Conservation (phyloP, 2,888 invertebrate genomes). For the Chesias legatella region DNA sequence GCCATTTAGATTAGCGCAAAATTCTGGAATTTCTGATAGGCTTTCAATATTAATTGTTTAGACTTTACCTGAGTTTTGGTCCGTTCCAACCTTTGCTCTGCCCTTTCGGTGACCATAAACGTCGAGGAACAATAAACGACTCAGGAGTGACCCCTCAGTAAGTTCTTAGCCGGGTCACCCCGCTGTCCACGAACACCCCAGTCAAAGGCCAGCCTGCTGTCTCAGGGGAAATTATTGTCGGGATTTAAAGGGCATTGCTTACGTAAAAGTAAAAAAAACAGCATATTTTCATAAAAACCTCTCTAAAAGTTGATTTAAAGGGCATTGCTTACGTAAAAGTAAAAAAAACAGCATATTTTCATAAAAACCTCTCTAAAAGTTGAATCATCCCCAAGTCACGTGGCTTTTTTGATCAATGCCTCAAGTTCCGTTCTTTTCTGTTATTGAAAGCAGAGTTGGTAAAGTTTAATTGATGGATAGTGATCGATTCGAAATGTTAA, state of each 20-base stretch:
- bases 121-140: constrained; percentile 73
- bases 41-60: constrained; percentile 60
- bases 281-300: constrained; percentile 62
- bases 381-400: constrained; percentile 63
- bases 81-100: constrained; percentile 59
- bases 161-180: constrained; percentile 66
- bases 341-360: constrained; percentile 69
- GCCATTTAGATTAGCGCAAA: constrained; percentile 43
- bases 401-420: constrained; percentile 37
- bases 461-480: constrained; percentile 39
- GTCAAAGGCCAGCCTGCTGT: constrained; percentile 69
- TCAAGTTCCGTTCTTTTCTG: constrained; percentile 10
- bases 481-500: constrained; percentile 16
- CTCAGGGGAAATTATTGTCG: constrained; percentile 80
- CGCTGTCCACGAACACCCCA: constrained; percentile 72
- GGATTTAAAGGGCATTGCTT: constrained; percentile 80
- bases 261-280: constrained; percentile 70
- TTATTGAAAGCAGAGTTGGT: constrained; percentile 11
- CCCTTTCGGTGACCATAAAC: constrained; percentile 77
- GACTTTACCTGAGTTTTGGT: constrained; percentile 55
- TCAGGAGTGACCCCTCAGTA: constrained; percentile 65
- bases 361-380: constrained; percentile 55
- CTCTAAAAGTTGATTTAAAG: constrained; percentile 53
- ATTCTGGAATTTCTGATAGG: constrained; percentile 35
- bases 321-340: no score